Conservation (phyloP, 2,888 invertebrate species). For the Incurvaria masculella region DNA sequence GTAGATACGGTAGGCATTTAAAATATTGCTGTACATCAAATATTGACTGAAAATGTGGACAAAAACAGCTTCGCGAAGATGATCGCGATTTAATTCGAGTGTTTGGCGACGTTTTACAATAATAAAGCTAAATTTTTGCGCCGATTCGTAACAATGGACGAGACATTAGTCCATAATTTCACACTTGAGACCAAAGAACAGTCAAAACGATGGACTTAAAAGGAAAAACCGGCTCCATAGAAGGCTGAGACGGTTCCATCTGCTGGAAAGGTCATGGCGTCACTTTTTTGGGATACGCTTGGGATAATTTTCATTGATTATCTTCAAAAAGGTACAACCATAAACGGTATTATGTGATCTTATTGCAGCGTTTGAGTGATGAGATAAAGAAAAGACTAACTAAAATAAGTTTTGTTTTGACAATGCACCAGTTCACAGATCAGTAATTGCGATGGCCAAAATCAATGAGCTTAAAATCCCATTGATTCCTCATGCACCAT, state of each 20-base stretch:
- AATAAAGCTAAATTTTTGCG: no score
- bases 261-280: background rate
- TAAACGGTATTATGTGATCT: background rate
- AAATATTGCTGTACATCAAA: no score
- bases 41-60: no score
- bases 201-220: background rate
- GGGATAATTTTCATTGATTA: no score
- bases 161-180: slow-evolving; percentile 1
- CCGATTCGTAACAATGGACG: background rate
- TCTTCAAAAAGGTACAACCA: background rate
- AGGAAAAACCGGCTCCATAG: background rate
- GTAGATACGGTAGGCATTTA: no score
- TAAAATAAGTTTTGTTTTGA: background rate
- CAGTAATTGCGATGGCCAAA: background rate
- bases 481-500: background rate
- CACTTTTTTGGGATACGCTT: background rate
- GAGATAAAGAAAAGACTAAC: background rate
- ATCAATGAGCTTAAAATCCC: background rate
- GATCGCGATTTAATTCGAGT: no score
- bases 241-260: background rate
- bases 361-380: background rate
- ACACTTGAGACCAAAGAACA: background rate
- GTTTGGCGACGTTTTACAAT: no score
- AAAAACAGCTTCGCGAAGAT: no score
- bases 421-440: background rate